phyloP scores from a whole-genome alignment of 2,888 invertebrate genomes.

The Eucera pruinosa region DNA sequence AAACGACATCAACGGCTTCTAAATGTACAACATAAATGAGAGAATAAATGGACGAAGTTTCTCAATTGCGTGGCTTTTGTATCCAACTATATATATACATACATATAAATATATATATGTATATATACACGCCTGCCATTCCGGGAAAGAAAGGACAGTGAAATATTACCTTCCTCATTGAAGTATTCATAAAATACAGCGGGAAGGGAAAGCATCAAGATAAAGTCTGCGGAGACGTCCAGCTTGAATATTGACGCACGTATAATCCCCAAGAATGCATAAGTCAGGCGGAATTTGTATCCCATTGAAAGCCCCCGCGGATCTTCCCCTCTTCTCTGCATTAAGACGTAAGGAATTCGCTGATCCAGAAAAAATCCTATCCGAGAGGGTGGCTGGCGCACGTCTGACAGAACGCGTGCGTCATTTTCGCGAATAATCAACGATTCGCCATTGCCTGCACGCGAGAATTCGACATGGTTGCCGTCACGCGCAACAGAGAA shows the following conservation, averaged over 20 bases:
- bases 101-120: too few relatives aligned
- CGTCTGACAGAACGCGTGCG: neutral
- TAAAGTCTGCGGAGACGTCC: neutral
- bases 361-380: conserved; percentile 1
- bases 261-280: neutral
- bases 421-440: neutral
- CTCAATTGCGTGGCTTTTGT: too few relatives aligned
- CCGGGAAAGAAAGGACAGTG: neutral
- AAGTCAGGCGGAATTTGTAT: conserved; percentile 2
- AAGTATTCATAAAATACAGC: neutral
- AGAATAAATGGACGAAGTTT: too few relatives aligned
- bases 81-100: too few relatives aligned
- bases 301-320: neutral
- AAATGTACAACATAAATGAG: too few relatives aligned
- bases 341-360: neutral
- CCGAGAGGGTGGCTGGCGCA: too few relatives aligned
- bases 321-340: neutral
- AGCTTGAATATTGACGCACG: neutral
- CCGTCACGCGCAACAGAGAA: neutral
- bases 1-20: too few relatives aligned
- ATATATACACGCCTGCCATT: neutral
- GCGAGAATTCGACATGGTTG: neutral
- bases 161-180: neutral
- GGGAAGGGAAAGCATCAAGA: neutral
- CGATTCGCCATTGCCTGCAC: neutral